Evolutionary conservation across 2,113 vertebrate genomes (phyloP), one percentile per base, ranked within the genome.

Genomic region (Ophiodon elongatus): DNA sequence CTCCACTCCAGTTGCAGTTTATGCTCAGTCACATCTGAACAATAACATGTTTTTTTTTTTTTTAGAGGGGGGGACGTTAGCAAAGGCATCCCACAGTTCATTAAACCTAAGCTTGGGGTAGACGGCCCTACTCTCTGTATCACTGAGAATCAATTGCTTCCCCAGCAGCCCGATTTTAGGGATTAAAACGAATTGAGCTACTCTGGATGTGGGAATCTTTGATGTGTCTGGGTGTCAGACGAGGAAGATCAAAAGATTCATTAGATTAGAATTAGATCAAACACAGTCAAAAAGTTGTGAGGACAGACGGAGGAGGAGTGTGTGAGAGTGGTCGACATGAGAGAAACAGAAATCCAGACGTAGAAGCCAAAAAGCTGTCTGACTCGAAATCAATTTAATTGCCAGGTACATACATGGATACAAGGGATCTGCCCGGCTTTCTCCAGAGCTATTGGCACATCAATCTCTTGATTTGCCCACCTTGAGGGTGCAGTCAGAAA

Each of bases 201-300:
- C 83, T 90, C 67, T 82, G 78, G 83, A 79, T 78, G 83, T 65
- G 81, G 76, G 87, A 86, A 87, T 86, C 77, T 73, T 75, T 76
- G 69, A 72, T 87, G 79, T 65, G 88, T 88, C 78, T 86, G 86
- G 33, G 86, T 82, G 80, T 91, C 87, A 83, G 88, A 66, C 47
- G 15, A 68, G 60, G 60, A 69, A 83, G 91, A 93, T 92, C 87
- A 93, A 91, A 91, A 85, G 87, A 86, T 88, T 85, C 80, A 85
- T 85, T 80, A 79, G 87, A 89, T 86, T 80, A 73, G 87, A 88
- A 85, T 89, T 77, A 86, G 90, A 93, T 93, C 92, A 93, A 93
- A 91, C 87, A 79, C 63, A 73, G 84, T 76, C 72, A 85, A 85
- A n/a, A 76, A 90, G 83, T 81, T 81, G 84, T 50, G 87, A 83